Conservation (phyloP, 2,113 vertebrate genomes). For the Malurus alboscapulatus region DNA sequence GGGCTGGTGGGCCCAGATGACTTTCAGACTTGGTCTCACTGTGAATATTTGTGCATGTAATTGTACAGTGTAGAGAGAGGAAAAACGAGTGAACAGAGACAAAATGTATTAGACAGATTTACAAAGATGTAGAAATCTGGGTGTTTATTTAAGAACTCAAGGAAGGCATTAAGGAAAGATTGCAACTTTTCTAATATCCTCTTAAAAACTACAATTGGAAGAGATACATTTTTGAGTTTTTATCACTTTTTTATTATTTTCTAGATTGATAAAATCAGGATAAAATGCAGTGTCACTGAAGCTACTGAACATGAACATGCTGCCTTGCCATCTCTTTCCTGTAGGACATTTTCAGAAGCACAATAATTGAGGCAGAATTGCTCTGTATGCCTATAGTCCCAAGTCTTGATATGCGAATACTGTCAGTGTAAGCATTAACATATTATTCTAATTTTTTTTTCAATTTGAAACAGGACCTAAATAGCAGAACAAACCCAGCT, state of each 20-base stretch:
- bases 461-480: slow-evolving; percentile 38
- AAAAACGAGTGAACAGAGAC: not conserved
- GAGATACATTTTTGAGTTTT: not conserved
- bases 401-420: not conserved
- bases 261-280: not conserved
- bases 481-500: slow-evolving; percentile 55
- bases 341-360: not conserved
- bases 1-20: not conserved
- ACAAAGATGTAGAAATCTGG: not conserved
- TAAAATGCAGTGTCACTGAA: not conserved
- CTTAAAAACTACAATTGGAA: not conserved
- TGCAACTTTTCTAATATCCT: not conserved
- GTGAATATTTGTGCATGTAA: not conserved
- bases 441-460: not conserved
- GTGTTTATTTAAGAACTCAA: not conserved
- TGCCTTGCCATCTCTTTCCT: not conserved
- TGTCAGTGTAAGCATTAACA: not conserved
- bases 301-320: not conserved
- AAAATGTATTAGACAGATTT: not conserved
- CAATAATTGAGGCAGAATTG: not conserved
- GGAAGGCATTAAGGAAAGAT: not conserved
- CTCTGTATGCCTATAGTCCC: not conserved
- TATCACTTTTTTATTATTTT: not conserved
- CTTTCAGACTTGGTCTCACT: not conserved
- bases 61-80: not conserved